These are phyloP conservation scores for Philereme transversata DNA, from an alignment of 2,888 invertebrate species.

Conservation along the genomic window DNA sequence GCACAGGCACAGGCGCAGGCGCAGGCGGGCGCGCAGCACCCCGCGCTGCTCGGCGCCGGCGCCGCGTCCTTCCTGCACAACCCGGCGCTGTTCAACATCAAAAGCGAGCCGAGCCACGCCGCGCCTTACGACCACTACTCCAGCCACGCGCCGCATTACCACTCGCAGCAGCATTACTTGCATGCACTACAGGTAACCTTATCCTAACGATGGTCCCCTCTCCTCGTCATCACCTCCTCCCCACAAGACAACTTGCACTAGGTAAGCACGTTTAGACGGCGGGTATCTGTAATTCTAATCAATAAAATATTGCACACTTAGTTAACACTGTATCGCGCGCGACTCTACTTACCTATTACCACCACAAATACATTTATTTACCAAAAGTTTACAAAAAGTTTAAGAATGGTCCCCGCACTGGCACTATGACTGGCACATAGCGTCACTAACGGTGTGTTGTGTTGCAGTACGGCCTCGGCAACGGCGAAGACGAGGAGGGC, in stretches of 20 bases:
- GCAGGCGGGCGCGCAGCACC: conserved; percentile 66
- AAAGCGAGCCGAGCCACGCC: conserved; percentile 71
- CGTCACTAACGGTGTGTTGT: not conserved
- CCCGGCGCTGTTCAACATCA: conserved; percentile 75
- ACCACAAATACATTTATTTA: too few relatives aligned
- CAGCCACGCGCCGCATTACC: conserved; percentile 58
- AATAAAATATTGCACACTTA: too few relatives aligned
- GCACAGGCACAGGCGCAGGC: conserved; percentile 74
- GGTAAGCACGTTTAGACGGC: too few relatives aligned
- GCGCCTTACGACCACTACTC: conserved; percentile 61
- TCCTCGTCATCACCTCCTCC: too few relatives aligned
- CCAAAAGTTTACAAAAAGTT: too few relatives aligned
- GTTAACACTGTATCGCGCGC: too few relatives aligned
- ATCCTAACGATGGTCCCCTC: not conserved
- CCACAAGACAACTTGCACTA: too few relatives aligned
- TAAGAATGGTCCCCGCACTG: too few relatives aligned
- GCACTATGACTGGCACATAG: not conserved
- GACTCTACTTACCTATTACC: too few relatives aligned
- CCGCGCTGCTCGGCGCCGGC: conserved; percentile 46
- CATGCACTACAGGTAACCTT: conserved; percentile 76
- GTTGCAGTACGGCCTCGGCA: conserved; percentile 71
- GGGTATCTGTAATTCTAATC: too few relatives aligned
- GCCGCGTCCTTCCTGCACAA: conserved; percentile 61
- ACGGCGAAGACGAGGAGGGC: conserved; percentile 83
- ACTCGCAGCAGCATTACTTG: conserved; percentile 82